Base-by-base conservation (phyloP, 2,797 vertebrate species). In the Chromis chromis region DNA sequence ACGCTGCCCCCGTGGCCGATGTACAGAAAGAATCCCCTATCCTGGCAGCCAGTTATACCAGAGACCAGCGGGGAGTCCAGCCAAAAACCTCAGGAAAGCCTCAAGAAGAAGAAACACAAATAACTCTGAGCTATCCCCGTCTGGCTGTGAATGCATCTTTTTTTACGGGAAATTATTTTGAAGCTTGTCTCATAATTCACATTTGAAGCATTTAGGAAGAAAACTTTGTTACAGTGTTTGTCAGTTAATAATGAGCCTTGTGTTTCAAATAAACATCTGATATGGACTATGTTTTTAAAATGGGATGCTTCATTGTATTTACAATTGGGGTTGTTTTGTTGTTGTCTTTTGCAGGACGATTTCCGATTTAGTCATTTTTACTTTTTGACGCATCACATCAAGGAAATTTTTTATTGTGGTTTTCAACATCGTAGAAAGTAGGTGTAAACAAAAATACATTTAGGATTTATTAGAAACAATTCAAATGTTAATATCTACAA, bases 1-100 rank as follows among this genome's bases (percentile, higher is more conserved):
- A 99, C 98, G 0, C 95, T 99, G 62, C 98, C 98, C 25, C 98
- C 98, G 0, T 99, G 98, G 98, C 97, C 97, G 0, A 97, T 99
- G 94, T 99, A 96, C 91, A 96, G 97, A 76, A 92, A 81, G 85
- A 96, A 95, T 69, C 97, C 97, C 63, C 92, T 99, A 53, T 94
- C 94, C 64, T 99, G 98, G 98, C 95, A 99, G 83, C 96, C 97
- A 1, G 87, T 86, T 28, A 19, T 97, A 62, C 96, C 97, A 24
- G 95, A 94, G 0, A 85, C 79, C 66, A 78, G 87, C 0, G 94
- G 93, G 42, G 97, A 99, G 39, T 90, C 81, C 5, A 95, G 91
- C 74, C 97, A 96, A 22, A 99, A 99, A 88, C 96, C 96, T 82
- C 92, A 96, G 72, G 96, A 96, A 81, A 92, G 62, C 68, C 74